Percentiles rank a stretch among this genome's conserved stretches.
Conservation (phyloP, 2,797 vertebrate genomes). For the Bradypus variegatus region DNA sequence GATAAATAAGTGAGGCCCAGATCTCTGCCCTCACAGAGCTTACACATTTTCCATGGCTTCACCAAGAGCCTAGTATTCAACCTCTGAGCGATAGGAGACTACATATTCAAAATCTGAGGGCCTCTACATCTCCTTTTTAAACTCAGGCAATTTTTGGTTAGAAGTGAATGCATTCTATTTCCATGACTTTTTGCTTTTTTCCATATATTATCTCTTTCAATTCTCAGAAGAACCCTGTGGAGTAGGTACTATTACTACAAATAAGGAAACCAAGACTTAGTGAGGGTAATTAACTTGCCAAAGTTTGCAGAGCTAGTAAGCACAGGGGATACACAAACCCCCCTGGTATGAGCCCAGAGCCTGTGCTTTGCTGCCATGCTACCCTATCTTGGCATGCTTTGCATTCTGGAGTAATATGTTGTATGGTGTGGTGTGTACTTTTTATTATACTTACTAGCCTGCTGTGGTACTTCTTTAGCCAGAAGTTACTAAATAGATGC, state of each 20-base stretch:
- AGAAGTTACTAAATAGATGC: not conserved
- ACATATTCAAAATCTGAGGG: not conserved
- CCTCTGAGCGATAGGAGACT: not conserved
- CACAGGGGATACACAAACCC: too few species aligned
- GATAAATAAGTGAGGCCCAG: not conserved
- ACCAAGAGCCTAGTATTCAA: not conserved
- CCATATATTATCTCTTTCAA: not conserved
- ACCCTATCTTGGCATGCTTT: not conserved
- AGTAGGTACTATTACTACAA: not conserved
- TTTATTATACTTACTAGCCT: not conserved
- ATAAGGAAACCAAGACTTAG: not conserved
- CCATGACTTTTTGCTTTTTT: not conserved
- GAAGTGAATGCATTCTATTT: not conserved
- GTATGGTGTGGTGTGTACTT: not conserved
- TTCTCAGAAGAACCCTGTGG: conserved; percentile 16
- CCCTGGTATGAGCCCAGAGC: not conserved
- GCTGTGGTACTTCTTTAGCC: not conserved
- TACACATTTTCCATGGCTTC: not conserved
- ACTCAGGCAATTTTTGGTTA: not conserved
- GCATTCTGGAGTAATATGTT: not conserved
- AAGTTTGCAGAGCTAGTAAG: not conserved
- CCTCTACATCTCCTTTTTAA: not conserved
- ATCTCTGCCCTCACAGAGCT: not conserved
- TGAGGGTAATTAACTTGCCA: not conserved
- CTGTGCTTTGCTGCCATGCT: not conserved